These are phyloP conservation scores for Esox masquinongy DNA, from an alignment of 2,797 vertebrate species.

Conservation along the genomic window DNA sequence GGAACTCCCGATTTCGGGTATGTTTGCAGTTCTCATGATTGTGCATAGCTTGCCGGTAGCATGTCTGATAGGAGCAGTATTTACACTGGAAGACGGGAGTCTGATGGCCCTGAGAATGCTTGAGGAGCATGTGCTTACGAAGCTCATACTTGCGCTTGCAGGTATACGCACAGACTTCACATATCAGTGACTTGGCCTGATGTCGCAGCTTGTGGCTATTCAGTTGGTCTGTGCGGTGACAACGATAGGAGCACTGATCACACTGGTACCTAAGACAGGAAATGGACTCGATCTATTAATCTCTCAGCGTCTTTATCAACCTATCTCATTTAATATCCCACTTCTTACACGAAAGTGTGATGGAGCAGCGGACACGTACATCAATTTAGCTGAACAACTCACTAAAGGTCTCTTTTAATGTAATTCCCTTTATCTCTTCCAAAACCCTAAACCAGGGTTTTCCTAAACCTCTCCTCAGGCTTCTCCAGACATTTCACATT, in stretches of 20 bases:
- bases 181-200: constrained; percentile 93
- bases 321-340: not conserved
- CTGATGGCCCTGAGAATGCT: constrained; percentile 80
- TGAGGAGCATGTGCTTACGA: constrained; percentile 89
- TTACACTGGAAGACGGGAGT: constrained; percentile 83
- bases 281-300: not conserved
- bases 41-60: constrained; percentile 88
- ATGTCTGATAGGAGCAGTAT: constrained; percentile 89
- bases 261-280: constrained; percentile 84
- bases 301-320: not conserved
- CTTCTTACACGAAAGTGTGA: not conserved
- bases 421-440: not conserved
- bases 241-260: constrained; percentile 92
- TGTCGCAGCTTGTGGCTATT: constrained; percentile 97
- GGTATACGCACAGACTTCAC: constrained; percentile 92
- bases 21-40: constrained; percentile 98
- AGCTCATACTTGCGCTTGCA: constrained; percentile 96
- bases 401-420: not conserved
- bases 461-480: no score
- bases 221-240: constrained; percentile 93
- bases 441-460: not conserved
- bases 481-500: no score
- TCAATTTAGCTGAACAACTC: not conserved
- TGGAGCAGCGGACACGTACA: not conserved
- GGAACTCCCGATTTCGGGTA: constrained; percentile 87